Evolutionary conservation across 2,113 vertebrate genomes (phyloP).

Genomic region (Cyrtonyx montezumae): DNA sequence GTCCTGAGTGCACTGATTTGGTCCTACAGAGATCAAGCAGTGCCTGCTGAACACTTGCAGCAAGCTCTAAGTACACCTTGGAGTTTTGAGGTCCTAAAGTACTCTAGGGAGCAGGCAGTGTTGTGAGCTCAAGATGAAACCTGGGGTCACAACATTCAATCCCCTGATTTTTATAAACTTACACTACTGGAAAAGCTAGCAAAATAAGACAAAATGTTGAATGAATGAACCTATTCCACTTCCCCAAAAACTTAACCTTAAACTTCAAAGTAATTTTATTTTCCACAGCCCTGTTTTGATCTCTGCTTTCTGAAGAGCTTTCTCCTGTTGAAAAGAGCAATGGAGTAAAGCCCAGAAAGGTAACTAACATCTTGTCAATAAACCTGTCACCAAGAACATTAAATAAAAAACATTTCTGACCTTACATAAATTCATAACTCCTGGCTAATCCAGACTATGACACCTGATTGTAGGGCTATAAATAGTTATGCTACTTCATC

Average conservation of each 20-base stretch:
- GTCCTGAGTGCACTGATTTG: not conserved
- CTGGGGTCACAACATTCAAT: not conserved
- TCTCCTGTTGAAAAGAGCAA: not conserved
- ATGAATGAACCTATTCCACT: not conserved
- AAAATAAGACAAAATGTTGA: not conserved
- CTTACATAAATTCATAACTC: conserved; percentile 34
- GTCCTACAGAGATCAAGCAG: not conserved
- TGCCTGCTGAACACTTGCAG: not conserved
- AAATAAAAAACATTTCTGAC: conserved; percentile 1
- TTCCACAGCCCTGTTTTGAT: not conserved
- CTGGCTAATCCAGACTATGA: conserved; percentile 15
- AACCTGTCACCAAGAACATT: not conserved
- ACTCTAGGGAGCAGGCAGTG: not conserved
- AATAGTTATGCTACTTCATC: conserved; percentile 37
- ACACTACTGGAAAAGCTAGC: not conserved
- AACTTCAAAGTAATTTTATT: not conserved
- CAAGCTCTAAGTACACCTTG: not conserved
- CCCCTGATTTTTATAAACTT: not conserved
- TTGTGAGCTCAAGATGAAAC: not conserved
- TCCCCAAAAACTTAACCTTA: not conserved
- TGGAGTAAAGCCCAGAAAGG: not conserved
- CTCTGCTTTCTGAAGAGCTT: not conserved
- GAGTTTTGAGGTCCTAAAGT: not conserved
- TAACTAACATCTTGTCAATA: not conserved
- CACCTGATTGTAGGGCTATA: conserved; percentile 20